Percentiles rank a stretch among this genome's conserved stretches.
phyloP scores from a whole-genome alignment of 64 coral and sea anemone species.

The Stylophora pistillata region DNA sequence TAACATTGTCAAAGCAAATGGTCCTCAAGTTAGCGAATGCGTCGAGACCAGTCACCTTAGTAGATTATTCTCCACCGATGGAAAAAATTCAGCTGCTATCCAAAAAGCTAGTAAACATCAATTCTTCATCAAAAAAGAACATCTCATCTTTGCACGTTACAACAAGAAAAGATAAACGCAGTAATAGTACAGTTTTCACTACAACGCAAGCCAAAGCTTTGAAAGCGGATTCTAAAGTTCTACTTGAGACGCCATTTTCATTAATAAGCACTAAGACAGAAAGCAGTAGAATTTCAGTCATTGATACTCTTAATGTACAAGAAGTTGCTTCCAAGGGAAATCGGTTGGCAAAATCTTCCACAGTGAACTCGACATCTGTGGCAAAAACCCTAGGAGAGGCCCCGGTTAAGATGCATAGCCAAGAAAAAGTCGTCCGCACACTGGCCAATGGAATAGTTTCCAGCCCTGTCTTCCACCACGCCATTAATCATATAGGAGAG shows the following conservation, averaged over 20 bases:
- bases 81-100: neutral
- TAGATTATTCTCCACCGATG: neutral
- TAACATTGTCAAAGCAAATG: neutral
- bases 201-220: neutral
- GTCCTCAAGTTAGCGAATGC: neutral
- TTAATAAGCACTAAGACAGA: neutral
- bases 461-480: slow-evolving; percentile 18
- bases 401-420: neutral
- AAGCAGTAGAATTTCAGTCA: neutral
- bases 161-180: too few relatives aligned
- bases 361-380: neutral
- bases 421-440: slow-evolving; percentile 10
- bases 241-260: neutral
- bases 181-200: too few relatives aligned
- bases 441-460: slow-evolving; percentile 31
- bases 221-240: neutral
- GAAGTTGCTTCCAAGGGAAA: neutral
- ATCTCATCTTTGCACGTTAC: neutral
- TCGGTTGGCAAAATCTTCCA: neutral
- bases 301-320: neutral
- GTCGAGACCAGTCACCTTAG: neutral
- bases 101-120: neutral
- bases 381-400: neutral
- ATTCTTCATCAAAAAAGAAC: too few relatives aligned
- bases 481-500: neutral